These are phyloP conservation scores for Apeltes quadracus DNA, from an alignment of 2,113 vertebrate species.

Conservation along the genomic window DNA sequence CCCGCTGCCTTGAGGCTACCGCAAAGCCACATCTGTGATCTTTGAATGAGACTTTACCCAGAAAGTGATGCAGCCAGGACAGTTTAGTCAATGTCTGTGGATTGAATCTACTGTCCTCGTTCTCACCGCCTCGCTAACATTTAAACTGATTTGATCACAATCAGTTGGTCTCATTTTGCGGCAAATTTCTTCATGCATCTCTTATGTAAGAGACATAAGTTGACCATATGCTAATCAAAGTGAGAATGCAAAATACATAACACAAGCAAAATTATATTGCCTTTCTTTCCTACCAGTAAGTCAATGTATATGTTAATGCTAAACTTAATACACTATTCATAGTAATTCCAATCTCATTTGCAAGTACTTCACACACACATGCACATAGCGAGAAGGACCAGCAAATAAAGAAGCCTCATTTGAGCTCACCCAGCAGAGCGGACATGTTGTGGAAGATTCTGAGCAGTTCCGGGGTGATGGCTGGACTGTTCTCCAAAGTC, in stretches of 20 bases:
- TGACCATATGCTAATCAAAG: not conserved
- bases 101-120: constrained; percentile 17
- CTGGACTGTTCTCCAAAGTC: constrained; percentile 93
- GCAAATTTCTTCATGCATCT: constrained; percentile 1
- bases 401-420: constrained; percentile 19
- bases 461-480: constrained; percentile 90
- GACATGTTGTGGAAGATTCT: constrained; percentile 98
- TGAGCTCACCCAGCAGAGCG: constrained; percentile 89
- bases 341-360: not conserved
- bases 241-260: constrained; percentile 8
- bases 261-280: constrained; percentile 1
- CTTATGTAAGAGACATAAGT: not conserved
- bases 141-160: constrained; percentile 24
- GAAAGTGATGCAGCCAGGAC: constrained; percentile 27
- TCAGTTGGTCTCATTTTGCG: constrained; percentile 1
- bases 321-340: not conserved
- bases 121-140: not conserved
- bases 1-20: constrained; percentile 38
- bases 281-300: not conserved
- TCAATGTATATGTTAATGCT: constrained; percentile 33
- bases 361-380: not conserved
- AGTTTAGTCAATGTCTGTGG: constrained; percentile 11
- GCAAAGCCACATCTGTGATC: constrained; percentile 48
- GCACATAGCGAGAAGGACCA: not conserved
- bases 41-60: constrained; percentile 29